Evolutionary conservation across 2,888 invertebrate genomes (phyloP), one percentile per base, ranked within the genome.

Genomic region (Cerceris rybyensis): DNA sequence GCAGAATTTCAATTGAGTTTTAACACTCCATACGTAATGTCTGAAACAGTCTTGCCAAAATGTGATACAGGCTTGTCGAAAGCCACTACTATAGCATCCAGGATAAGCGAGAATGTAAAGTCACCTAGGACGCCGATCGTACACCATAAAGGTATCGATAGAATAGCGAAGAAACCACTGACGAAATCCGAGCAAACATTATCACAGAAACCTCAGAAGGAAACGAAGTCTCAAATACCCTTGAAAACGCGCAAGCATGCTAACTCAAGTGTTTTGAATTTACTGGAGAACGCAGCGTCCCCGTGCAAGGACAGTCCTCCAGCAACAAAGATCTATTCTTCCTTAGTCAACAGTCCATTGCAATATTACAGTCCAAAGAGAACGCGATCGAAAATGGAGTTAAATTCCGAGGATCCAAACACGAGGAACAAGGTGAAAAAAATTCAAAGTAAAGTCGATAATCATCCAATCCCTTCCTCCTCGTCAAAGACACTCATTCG

Each of bases 291-390:
- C 57, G 91, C 89, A 0, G 80, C 89, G 0, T 92, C 92, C 0
- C 92, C 92, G 0, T 89, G 90, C 71, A 90, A 90, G 16, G 92
- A 92, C 57, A 91, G 91, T 60, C 92, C 92, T 0, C 92, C 92
- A 0, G 88, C 90, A 0, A 73, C 76, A 0, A 90, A 91, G 39
- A 39, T 89, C 0, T 13, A 0, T 42, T 50, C 71, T 1, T 39
- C 59, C 0, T 46, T 58, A 0, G 41, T 28, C 1, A 66, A 17
- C 7, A 73, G 67, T 13, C 74, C 78, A 0, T 42, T 89, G 7
- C 83, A 81, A 17, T 89, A 89, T 68, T 90, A 87, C 70, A 88
- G 86, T 41, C 89, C 91, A 0, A 92, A 92, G 72, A 86, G 92
- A 55, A 74, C 88, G 7, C 84, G 88, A n/a, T 86, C 87, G n/a